Conservation (phyloP, 2,797 vertebrate species). For the Karalla daura region DNA sequence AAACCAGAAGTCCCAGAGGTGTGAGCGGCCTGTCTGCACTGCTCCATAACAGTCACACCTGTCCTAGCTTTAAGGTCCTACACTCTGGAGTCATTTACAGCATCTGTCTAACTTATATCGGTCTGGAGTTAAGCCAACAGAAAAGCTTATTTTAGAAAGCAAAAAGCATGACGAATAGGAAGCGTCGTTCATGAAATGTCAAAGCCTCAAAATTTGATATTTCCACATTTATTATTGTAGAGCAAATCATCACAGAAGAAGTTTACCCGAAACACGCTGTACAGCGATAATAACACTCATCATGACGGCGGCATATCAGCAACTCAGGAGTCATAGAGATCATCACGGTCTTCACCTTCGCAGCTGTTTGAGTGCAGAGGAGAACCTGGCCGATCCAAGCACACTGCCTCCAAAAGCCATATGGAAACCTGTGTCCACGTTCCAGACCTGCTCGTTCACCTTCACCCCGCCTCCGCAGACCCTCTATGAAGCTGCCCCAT, state of each 20-base stretch:
- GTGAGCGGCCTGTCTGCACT: constrained; percentile 45
- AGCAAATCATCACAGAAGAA: neutral
- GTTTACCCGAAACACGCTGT: neutral
- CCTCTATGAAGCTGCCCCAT: neutral
- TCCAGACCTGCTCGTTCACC: neutral
- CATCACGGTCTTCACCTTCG: neutral
- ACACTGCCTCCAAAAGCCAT: constrained; percentile 62
- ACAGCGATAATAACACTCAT: neutral
- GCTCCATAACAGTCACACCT: constrained; percentile 9
- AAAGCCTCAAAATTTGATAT: neutral
- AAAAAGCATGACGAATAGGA: constrained; percentile 12
- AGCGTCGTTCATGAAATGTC: neutral
- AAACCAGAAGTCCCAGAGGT: constrained; percentile 36
- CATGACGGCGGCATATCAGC: constrained; percentile 6
- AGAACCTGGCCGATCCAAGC: constrained; percentile 17
- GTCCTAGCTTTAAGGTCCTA: constrained; percentile 7
- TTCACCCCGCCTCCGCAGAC: neutral
- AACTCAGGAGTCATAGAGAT: constrained; percentile 60
- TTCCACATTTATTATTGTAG: neutral
- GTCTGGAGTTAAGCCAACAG: neutral
- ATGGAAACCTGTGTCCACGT: constrained; percentile 30
- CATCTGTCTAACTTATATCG: neutral
- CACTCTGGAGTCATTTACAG: neutral
- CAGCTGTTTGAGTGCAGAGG: no score
- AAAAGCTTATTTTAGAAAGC: neutral